Evolutionary conservation across 2,797 vertebrate genomes (phyloP).

Genomic region (Rousettus madagascariensis): DNA sequence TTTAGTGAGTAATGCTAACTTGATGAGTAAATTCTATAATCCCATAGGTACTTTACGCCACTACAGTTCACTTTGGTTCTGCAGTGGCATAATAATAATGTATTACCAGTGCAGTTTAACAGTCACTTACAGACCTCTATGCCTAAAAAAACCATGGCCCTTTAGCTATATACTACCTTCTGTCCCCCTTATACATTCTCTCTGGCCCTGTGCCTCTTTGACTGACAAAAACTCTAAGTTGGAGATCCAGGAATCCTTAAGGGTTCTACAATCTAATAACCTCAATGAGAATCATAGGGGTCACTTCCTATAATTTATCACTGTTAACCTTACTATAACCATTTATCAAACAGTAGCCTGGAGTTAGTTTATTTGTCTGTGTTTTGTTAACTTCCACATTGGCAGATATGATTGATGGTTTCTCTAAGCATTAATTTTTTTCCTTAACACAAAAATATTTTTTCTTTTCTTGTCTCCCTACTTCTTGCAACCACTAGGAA

Average conservation of each 20-base stretch:
- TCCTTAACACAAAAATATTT: background rate
- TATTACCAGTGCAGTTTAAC: background rate
- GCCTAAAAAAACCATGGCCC: background rate
- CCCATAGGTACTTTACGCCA: background rate
- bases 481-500: background rate
- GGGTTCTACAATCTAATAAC: background rate
- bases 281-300: background rate
- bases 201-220: background rate
- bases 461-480: background rate
- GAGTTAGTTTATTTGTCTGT: background rate
- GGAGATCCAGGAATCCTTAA: background rate
- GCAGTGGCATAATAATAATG: background rate
- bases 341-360: background rate
- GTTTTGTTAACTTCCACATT: constrained; percentile 2
- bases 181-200: background rate
- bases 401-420: background rate
- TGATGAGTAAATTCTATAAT: background rate
- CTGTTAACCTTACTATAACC: background rate
- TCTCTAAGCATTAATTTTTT: background rate
- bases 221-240: background rate
- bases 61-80: background rate
- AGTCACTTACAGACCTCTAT: background rate
- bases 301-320: background rate
- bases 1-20: background rate
- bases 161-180: background rate